Evolutionary conservation across 2,888 invertebrate genomes (phyloP), one percentile per base, ranked within the genome.

Genomic region (Andrena haemorrhoa): DNA sequence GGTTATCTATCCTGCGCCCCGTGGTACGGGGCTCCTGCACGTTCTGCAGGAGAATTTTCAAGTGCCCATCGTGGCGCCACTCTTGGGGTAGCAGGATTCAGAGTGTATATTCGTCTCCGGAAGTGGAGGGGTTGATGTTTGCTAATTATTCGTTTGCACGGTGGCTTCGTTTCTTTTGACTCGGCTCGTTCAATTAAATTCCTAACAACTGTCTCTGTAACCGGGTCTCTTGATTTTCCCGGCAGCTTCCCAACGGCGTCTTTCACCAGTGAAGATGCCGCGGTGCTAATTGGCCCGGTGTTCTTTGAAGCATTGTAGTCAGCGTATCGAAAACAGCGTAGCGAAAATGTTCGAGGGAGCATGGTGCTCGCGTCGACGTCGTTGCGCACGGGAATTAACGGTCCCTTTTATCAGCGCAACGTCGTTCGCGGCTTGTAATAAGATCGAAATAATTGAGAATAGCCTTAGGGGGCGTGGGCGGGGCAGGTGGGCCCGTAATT

Each of bases 401-500:
- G 51, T 51, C 20, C 8, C 20, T 20, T 51, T 51, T 51, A 20
- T 16, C 58, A 5, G 12, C 29, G 35, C 4, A 5, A 35, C n/a
- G 35, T 35, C 35, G n/a, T 49, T n/a, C 58, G 1, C 16, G 41
- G 20, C 49, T 41, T 33, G 6, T 56, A 68, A 82, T 68, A 60
- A 70, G 58, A 41, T 26, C 8, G 51, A 70, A 63, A 65, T 73
- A 83, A 79, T 69, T 51, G 71, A 41, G 33, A 10, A 33, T 31
- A 51, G 6, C 23, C 26, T 5, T 31, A 56, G 41, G 5, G 8
- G 31, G 29, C 20, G 7, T 4, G 53, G 47, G 64, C 51, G 29
- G 31, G 53, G 60, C 51, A 64, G 71, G 41, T n/a, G 16, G 74
- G 26, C 68, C 58, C 47, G 74, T 82, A 87, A 87, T 87, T 81